phyloP scores from a whole-genome alignment of 2,888 invertebrate genomes.

The Didymodactylos carnosus region DNA sequence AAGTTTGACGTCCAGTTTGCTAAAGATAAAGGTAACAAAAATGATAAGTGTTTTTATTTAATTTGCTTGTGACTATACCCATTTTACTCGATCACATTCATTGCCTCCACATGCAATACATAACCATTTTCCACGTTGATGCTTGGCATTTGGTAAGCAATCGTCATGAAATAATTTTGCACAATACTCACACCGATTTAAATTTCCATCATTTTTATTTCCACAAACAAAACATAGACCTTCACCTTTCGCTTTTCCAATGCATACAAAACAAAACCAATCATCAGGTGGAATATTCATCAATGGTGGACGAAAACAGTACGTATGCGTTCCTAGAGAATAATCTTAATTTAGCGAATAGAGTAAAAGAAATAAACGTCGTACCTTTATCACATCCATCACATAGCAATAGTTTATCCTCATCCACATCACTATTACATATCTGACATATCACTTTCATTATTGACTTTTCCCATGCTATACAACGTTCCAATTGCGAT shows the following conservation, averaged over 20 bases:
- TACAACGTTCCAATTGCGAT: constrained; percentile 63
- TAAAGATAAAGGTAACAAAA: not conserved
- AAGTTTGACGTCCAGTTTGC: not conserved
- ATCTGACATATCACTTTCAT: constrained; percentile 99
- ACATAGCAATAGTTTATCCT: constrained; percentile 75
- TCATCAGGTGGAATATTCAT: not conserved
- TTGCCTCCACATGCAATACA: not conserved
- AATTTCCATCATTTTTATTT: not conserved
- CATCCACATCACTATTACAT: constrained; percentile 82
- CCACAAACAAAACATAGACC: constrained; percentile 13
- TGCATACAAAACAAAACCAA: constrained; percentile 29
- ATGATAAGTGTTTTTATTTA: too few relatives aligned
- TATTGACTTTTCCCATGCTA: constrained; percentile 96
- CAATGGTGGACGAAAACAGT: constrained; percentile 57
- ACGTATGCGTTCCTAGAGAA: constrained; percentile 97
- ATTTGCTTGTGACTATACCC: too few relatives aligned
- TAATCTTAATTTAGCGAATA: too few relatives aligned
- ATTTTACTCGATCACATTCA: too few relatives aligned
- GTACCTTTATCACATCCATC: constrained; percentile 93
- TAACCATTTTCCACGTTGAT: not conserved
- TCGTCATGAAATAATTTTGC: constrained; percentile 2
- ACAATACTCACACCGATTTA: constrained; percentile 12
- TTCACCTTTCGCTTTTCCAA: constrained; percentile 20
- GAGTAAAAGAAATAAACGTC: too few relatives aligned
- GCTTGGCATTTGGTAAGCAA: constrained; percentile 11